Evolutionary conservation across 2,113 vertebrate genomes (phyloP), one percentile per base, ranked within the genome.

Genomic region (Rhea americana): DNA sequence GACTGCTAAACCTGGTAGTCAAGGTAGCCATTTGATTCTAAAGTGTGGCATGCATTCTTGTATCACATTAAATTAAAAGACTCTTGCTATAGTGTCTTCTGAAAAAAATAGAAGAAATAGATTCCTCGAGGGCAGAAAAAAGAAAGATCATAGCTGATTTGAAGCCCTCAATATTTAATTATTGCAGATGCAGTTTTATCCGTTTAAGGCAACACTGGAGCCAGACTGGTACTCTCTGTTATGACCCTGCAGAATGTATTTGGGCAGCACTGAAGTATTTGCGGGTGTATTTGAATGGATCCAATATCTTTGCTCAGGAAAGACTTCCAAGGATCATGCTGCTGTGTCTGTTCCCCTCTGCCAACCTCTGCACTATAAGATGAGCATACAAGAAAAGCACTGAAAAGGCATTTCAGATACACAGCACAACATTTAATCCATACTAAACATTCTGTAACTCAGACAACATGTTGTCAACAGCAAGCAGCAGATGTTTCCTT

Each of bases 71-170:
- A 50, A 25, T 25, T 65, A 47, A 74, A 79, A 1, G 9, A 67
- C 55, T 94, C 97, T 89, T 85, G 67, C 91, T 94, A 92, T 93
- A 85, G 71, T 77, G 73, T 97, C 98, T 98, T 97, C 96, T 96
- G 96, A 97, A 97, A 97, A 87, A 72, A 82, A 67, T n/a, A 28
- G n/a, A 59, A 92, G 21, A 70, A 95, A 68, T 41, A 5, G 25
- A 82, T 84, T 67, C 47, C 5, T 35, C 32, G 26, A 20, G 24
- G 25, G 11, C 17, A 12, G 30, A 59, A 14, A 62, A 35, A 21
- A 25, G 35, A 35, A 35, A 35, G 35, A 43, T 7, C 4, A 21
- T 16, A 39, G 17, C 8, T 79, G 45, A 43, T 85, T 82, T 67
- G 47, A 80, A 77, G 26, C 21, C 16, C 30, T 56, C 21, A 18